These are phyloP conservation scores for Trididemnum clinides DNA, from an alignment of 23 tunicate species.

Conservation along the genomic window DNA sequence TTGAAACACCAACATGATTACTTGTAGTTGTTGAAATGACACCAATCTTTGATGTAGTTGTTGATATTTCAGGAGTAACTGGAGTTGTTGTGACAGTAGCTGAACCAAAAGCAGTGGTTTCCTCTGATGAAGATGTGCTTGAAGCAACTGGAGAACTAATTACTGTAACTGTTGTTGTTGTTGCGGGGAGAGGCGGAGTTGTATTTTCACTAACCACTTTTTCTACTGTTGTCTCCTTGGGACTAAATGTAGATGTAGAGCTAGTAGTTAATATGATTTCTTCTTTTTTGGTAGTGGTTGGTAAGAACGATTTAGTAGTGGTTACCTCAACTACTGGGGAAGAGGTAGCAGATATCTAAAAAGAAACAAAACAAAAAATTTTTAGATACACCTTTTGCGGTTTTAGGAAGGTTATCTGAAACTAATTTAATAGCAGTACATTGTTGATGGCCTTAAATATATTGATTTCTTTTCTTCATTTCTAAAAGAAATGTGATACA, in stretches of 20 bases:
- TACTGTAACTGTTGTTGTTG: conserved; percentile 11
- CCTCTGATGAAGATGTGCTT: not conserved
- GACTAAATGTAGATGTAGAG: not conserved
- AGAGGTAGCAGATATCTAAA: no score
- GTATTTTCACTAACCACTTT: conserved; percentile 45
- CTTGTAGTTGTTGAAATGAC: conserved; percentile 33
- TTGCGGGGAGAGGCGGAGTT: conserved; percentile 13
- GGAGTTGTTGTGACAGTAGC: conserved; percentile 38
- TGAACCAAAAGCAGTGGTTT: conserved; percentile 25
- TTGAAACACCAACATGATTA: not conserved
- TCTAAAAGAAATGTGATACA: no score
- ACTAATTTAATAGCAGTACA: no score
- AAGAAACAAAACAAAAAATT: no score
- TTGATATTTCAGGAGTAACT: not conserved
- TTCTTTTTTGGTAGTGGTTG: conserved; percentile 56
- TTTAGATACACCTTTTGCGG: no score
- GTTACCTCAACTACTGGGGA: conserved; percentile 40
- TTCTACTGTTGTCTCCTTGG: conserved; percentile 34
- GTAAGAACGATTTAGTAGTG: conserved; percentile 32
- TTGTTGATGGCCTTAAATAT: no score
- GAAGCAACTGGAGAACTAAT: not conserved
- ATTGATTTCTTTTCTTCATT: no score
- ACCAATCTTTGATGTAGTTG: conserved; percentile 20
- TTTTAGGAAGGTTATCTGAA: no score
- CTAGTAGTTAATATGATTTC: conserved; percentile 27